These are phyloP conservation scores for Phyllotreta striolata DNA, from an alignment of 2,888 invertebrate species.

Conservation along the genomic window DNA sequence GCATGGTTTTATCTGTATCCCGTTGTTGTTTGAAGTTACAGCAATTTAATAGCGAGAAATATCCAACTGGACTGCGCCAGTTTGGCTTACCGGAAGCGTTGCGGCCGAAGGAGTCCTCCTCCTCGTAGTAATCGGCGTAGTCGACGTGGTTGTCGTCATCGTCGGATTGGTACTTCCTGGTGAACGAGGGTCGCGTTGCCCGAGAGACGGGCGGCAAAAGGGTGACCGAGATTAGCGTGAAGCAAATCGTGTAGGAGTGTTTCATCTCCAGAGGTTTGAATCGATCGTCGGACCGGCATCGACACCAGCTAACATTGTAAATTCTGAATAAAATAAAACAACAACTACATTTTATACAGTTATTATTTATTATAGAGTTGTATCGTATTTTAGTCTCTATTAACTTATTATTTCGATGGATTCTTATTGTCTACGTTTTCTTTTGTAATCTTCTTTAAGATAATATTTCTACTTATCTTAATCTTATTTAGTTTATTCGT, in stretches of 20 bases:
- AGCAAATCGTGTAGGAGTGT: conserved; percentile 50
- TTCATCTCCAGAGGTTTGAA: conserved; percentile 58
- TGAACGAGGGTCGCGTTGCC: conserved; percentile 54
- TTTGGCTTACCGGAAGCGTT: conserved; percentile 21
- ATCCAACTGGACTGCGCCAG: too few species aligned
- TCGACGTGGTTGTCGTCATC: conserved; percentile 55
- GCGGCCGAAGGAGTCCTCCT: conserved; percentile 18
- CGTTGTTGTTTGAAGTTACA: not conserved
- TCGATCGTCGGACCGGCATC: conserved; percentile 51
- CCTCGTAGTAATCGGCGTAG: conserved; percentile 43
- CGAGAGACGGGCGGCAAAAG: conserved; percentile 51
- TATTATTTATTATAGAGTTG: not conserved
- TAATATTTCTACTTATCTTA: too few species aligned
- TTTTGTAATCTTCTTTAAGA: too few species aligned
- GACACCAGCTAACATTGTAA: conserved; percentile 54
- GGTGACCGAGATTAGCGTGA: conserved; percentile 58
- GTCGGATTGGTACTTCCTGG: conserved; percentile 53
- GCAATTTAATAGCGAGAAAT: not conserved
- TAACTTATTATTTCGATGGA: too few species aligned
- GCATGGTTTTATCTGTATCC: not conserved
- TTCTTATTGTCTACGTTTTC: too few species aligned
- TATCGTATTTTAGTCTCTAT: not conserved
- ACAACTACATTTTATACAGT: not conserved
- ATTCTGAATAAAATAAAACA: conserved; percentile 33
- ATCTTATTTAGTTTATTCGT: too few species aligned